Conservation (phyloP, 1,140 invertebrate genomes). For the Drosophila biarmipes region DNA sequence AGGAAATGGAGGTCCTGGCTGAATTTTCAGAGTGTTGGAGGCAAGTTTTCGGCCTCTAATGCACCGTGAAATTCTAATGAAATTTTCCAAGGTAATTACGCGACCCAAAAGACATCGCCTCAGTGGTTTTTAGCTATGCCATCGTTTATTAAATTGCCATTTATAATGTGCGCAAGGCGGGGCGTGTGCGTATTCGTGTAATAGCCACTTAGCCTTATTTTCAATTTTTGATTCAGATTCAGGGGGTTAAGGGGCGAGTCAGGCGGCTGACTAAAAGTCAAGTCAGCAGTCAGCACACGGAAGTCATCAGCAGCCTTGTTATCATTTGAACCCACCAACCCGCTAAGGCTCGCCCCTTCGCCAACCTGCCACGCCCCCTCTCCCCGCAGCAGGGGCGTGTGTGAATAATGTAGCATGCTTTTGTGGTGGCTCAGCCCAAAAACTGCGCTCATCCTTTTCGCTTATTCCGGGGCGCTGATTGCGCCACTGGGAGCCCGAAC, state of each 20-base stretch:
- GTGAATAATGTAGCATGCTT: constrained; percentile 76
- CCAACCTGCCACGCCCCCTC: no score
- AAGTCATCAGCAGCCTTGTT: constrained; percentile 81
- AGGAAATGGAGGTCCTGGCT: background rate
- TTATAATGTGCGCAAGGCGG: constrained; percentile 39
- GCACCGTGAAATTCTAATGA: constrained; percentile 80
- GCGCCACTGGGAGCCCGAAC: constrained; percentile 71
- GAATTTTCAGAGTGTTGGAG: background rate
- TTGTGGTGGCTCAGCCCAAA: constrained; percentile 57
- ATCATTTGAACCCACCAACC: constrained; percentile 52
- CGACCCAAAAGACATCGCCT: constrained; percentile 32
- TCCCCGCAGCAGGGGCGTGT: constrained; percentile 13
- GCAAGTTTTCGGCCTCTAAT: constrained; percentile 57
- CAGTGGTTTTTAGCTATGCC: constrained; percentile 2
- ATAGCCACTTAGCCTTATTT: constrained; percentile 83
- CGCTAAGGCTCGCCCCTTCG: background rate
- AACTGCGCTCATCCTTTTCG: constrained; percentile 57
- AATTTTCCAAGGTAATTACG: constrained; percentile 76
- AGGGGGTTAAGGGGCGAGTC: constrained; percentile 26
- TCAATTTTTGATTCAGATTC: constrained; percentile 78
- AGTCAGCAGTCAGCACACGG: constrained; percentile 62
- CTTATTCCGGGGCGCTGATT: constrained; percentile 70
- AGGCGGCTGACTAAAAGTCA: constrained; percentile 32
- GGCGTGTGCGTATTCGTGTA: constrained; percentile 45
- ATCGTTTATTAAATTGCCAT: constrained; percentile 75